Evolutionary conservation across 2,113 vertebrate genomes (phyloP).

Genomic region (Amphiprion percula): DNA sequence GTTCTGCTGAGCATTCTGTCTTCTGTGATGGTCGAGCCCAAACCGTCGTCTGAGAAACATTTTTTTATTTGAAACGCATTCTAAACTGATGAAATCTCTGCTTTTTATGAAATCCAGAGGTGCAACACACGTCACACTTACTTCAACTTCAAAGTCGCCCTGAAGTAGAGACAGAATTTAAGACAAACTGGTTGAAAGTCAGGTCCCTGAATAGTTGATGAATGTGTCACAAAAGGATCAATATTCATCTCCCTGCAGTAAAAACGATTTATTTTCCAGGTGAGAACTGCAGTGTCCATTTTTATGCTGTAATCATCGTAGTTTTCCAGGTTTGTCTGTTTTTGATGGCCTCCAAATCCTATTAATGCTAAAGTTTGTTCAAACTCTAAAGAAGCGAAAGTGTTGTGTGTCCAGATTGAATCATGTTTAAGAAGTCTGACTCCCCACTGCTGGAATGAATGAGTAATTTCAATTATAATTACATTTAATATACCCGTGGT

Average conservation of each 20-base stretch:
- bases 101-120: not conserved
- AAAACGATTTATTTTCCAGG: constrained; percentile 5
- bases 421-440: too few relatives aligned
- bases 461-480: too few relatives aligned
- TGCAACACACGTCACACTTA: not conserved
- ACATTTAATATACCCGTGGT: too few relatives aligned
- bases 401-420: not conserved
- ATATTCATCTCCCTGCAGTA: constrained; percentile 5
- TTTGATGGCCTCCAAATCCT: not conserved
- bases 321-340: not conserved
- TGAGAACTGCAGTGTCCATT: constrained; percentile 3
- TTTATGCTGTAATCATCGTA: not conserved
- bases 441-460: too few relatives aligned
- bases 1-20: constrained; percentile 1
- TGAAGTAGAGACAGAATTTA: constrained; percentile 8
- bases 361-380: not conserved
- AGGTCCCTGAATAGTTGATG: not conserved
- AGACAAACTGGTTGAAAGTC: constrained; percentile 6
- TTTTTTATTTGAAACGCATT: constrained; percentile 1
- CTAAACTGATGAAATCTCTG: constrained; percentile 18
- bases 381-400: not conserved
- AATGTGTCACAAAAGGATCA: constrained; percentile 5
- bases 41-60: not conserved
- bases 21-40: constrained; percentile 22
- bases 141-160: not conserved